Evolutionary conservation across 1,140 invertebrate species (phyloP).

Genomic region (Battus philenor): DNA sequence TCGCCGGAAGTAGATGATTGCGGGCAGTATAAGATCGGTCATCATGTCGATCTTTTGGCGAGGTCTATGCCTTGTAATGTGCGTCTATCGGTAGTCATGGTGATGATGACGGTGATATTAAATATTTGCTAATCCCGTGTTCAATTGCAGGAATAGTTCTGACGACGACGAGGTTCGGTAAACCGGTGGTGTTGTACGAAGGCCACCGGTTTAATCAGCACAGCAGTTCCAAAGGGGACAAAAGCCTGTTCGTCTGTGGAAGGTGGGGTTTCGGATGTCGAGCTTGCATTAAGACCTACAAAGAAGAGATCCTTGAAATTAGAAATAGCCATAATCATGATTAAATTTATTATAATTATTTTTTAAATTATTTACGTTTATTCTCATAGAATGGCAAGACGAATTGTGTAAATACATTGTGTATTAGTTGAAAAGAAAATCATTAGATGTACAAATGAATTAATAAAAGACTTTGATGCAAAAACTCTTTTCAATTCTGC

Average conservation of each 20-base stretch:
- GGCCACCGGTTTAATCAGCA: conserved; percentile 33
- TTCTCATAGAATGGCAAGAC: too few relatives aligned
- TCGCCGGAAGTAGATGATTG: too few relatives aligned
- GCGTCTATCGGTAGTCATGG: neutral
- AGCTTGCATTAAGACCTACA: conserved; percentile 24
- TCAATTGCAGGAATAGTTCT: conserved; percentile 22
- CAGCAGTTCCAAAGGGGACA: conserved; percentile 26
- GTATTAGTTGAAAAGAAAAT: too few relatives aligned
- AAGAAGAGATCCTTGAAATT: conserved; percentile 20
- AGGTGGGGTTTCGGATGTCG: conserved; percentile 31
- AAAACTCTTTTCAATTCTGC: too few relatives aligned
- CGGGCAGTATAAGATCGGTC: too few relatives aligned
- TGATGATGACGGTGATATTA: neutral
- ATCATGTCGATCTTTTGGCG: too few relatives aligned
- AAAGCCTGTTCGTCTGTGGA: conserved; percentile 34
- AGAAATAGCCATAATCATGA: conserved; percentile 36
- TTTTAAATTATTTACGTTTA: too few relatives aligned
- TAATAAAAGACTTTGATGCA: too few relatives aligned
- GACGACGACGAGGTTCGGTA: conserved; percentile 28
- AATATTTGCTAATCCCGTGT: neutral
- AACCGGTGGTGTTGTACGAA: conserved; percentile 22
- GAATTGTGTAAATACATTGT: too few relatives aligned
- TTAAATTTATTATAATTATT: too few relatives aligned
- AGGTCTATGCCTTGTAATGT: too few relatives aligned
- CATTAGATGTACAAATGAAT: too few relatives aligned